Percentiles rank a stretch among this genome's conserved stretches.
These are phyloP conservation scores for Cepaea hortensis DNA, from an alignment of 2,888 invertebrate genomes.

Conservation along the genomic window DNA sequence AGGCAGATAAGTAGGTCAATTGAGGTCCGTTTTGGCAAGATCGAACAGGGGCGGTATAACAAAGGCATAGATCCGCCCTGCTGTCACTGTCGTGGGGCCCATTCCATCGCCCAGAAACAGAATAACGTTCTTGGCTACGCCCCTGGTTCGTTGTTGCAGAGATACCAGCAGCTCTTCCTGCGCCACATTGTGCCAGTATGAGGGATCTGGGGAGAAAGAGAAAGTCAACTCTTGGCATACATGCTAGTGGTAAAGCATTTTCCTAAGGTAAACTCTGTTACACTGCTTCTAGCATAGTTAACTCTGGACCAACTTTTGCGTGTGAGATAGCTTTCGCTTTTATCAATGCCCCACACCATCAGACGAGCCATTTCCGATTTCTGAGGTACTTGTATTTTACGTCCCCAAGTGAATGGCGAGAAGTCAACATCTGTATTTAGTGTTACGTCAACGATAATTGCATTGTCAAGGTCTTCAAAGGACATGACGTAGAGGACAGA, in stretches of 20 bases:
- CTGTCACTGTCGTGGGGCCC: constrained; percentile 78
- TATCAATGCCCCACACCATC: too few relatives aligned
- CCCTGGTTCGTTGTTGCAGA: constrained; percentile 77
- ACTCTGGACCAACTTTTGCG: too few relatives aligned
- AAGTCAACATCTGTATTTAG: too few relatives aligned
- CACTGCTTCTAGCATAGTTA: background rate
- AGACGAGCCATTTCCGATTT: too few relatives aligned
- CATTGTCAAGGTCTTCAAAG: background rate
- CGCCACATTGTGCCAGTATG: constrained; percentile 41
- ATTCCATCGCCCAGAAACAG: constrained; percentile 75
- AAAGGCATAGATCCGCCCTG: constrained; percentile 62
- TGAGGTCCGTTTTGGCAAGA: constrained; percentile 49
- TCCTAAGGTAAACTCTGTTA: background rate
- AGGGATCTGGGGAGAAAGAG: constrained; percentile 24
- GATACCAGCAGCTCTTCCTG: constrained; percentile 79
- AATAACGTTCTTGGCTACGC: constrained; percentile 45
- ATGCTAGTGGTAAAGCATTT: background rate
- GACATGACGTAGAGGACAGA: too few relatives aligned
- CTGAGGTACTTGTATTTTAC: too few relatives aligned
- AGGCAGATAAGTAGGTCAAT: constrained; percentile 51
- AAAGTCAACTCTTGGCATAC: background rate
- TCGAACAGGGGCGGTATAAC: too few relatives aligned
- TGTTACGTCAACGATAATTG: background rate
- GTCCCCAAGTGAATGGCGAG: too few relatives aligned
- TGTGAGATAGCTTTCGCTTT: too few relatives aligned